Base-by-base conservation (phyloP, 1,140 invertebrate species). In the Steinernema khuongi region DNA sequence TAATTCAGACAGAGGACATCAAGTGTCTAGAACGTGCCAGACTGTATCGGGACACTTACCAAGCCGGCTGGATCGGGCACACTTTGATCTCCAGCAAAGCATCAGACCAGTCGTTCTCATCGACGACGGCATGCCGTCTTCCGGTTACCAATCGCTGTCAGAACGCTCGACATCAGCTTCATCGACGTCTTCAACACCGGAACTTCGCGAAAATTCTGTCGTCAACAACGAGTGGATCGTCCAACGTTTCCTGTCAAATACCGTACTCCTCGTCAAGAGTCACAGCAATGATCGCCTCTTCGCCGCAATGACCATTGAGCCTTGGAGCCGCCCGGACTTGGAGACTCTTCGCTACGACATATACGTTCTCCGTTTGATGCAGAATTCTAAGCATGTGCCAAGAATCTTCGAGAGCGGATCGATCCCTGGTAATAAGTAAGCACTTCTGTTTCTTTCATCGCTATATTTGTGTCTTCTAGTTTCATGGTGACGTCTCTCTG, bases 181-280 rank as follows among this genome's bases (percentile, higher is more conserved):
- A 4, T 60, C 50, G 50, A 60, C 50, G 2, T n/a, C 26, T 11
- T 60, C 50, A 60, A 60, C 50, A 4, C 50, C 50, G 2, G 50
- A 60, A 60, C 19, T 60, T 2, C 4, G 11, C 50, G 50, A 14
- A 7, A 26, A 26, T 22, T 60, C 50, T 26, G 50, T 60, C 19
- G 50, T 60, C 50, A 60, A 60, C 50, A 60, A 22, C 50, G 50
- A 60, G 19, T 60, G 50, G 50, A 60, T 60, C 50, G 50, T 60
- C 4, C 14, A 60, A 22, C 50, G 50, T 22, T 60, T 60, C 26
- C 50, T 60, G 11, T 4, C 14, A 4, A 26, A 7, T 7, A 7
- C 7, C 50, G 19, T 22, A 22, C 7, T 60, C 7, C 50, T 60
- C 19, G 50, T 60, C 14, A 7, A 22, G 7, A 60, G 50, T 26